These are phyloP conservation scores for Drosophila paranaensis DNA, from an alignment of 2,888 invertebrate species.

Conservation along the genomic window DNA sequence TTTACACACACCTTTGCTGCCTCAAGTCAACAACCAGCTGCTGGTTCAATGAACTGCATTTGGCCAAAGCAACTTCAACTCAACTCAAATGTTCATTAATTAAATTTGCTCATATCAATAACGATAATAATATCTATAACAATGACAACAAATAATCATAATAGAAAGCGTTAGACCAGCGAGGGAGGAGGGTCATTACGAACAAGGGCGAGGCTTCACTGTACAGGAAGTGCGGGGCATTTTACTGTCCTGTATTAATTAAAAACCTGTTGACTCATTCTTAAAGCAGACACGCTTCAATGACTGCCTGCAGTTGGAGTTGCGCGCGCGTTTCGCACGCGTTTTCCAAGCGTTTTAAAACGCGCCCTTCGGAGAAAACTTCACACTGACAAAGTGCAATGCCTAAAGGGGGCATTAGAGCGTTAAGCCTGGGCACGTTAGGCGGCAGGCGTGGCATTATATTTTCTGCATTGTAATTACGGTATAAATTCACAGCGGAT, in stretches of 20 bases:
- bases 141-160: neutral
- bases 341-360: conserved; percentile 30
- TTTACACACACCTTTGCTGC: neutral
- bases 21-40: conserved; percentile 45
- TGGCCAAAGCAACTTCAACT: conserved; percentile 32
- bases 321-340: conserved; percentile 7
- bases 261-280: conserved; percentile 44
- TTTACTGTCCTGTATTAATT: conserved; percentile 23
- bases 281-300: neutral
- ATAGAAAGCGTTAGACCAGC: conserved; percentile 6
- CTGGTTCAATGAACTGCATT: conserved; percentile 62
- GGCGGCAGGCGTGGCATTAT: conserved; percentile 26
- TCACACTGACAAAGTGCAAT: conserved; percentile 45
- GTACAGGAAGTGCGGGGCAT: neutral
- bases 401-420: conserved; percentile 58
- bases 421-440: conserved; percentile 50
- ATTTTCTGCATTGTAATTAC: conserved; percentile 31
- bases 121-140: conserved; percentile 28
- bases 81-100: conserved; percentile 59
- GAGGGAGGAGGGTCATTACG: conserved; percentile 23
- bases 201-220: neutral
- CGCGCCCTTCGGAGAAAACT: conserved; percentile 10
- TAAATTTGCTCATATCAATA: conserved; percentile 58
- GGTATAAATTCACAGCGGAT: conserved; percentile 62
- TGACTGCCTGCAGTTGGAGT: neutral